Conservation (phyloP, 2,113 vertebrate genomes). For the Ardeotis arabs region DNA sequence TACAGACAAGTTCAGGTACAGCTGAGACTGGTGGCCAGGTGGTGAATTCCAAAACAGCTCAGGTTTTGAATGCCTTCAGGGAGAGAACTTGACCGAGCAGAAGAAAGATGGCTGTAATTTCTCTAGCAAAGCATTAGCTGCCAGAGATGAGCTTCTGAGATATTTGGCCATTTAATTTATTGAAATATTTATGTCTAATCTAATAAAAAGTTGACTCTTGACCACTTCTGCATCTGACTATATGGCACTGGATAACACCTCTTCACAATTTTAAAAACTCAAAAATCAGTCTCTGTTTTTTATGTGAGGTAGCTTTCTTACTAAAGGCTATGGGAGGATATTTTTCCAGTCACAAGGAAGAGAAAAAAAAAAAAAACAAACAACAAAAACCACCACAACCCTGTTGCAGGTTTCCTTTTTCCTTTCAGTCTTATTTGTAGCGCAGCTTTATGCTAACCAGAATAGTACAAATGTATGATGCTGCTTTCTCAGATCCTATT, state of each 20-base stretch:
- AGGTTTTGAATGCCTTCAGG: conserved; percentile 44
- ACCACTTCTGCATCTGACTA: neutral
- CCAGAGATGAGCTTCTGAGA: conserved; percentile 29
- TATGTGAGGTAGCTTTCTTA: conserved; percentile 10
- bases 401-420: conserved; percentile 57
- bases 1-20: conserved; percentile 62
- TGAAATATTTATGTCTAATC: neutral
- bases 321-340: neutral
- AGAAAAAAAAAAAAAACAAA: neutral
- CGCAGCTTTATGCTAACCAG: neutral
- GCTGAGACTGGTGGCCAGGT: conserved; percentile 59
- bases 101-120: conserved; percentile 25
- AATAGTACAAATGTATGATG: neutral
- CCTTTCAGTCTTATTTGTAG: conserved; percentile 22
- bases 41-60: conserved; percentile 70
- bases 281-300: neutral
- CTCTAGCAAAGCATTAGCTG: conserved; percentile 33
- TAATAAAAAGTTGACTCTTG: neutral
- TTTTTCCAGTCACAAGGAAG: conserved; percentile 13
- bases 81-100: conserved; percentile 60
- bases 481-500: conserved; percentile 4
- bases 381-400: neutral
- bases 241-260: neutral
- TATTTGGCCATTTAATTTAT: neutral
- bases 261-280: neutral